Conservation (phyloP, 2,797 vertebrate genomes). For the Hypotaenidia okinawae region DNA sequence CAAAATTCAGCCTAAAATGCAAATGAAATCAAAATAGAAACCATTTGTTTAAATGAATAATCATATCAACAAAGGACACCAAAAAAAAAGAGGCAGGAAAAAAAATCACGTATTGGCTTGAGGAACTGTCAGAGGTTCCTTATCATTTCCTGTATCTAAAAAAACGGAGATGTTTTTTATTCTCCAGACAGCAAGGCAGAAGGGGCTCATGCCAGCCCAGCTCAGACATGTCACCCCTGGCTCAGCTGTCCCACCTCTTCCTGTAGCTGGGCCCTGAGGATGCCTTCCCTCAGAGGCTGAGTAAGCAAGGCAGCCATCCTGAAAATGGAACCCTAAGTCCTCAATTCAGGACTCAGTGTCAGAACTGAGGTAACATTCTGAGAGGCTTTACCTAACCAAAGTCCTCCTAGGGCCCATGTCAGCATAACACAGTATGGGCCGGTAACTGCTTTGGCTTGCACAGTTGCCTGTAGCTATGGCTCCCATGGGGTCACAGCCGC, state of each 20-base stretch:
- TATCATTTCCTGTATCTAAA: background rate
- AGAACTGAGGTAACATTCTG: background rate
- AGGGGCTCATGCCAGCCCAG: background rate
- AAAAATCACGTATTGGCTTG: background rate
- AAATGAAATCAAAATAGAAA: conserved; percentile 39
- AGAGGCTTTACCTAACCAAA: background rate
- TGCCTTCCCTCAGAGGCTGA: background rate
- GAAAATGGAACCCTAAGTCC: background rate
- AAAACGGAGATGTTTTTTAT: background rate
- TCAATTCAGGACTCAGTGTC: background rate
- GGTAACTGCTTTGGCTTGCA: background rate
- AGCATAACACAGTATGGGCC: rapidly evolving
- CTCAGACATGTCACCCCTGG: background rate
- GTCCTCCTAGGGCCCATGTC: background rate
- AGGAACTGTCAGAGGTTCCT: background rate
- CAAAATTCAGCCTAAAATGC: conserved; percentile 13
- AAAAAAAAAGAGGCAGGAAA: background rate
- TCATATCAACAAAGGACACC: background rate
- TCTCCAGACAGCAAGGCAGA: background rate
- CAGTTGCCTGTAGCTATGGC: background rate
- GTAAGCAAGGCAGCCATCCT: background rate
- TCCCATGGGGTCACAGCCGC: rapidly evolving
- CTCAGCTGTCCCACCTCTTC: background rate
- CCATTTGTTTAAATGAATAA: conserved; percentile 11
- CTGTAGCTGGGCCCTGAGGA: background rate